These are phyloP conservation scores for Mastigias papua DNA, from an alignment of 30 jellyfish, hydroid and myxozoan genomes.

Conservation along the genomic window DNA sequence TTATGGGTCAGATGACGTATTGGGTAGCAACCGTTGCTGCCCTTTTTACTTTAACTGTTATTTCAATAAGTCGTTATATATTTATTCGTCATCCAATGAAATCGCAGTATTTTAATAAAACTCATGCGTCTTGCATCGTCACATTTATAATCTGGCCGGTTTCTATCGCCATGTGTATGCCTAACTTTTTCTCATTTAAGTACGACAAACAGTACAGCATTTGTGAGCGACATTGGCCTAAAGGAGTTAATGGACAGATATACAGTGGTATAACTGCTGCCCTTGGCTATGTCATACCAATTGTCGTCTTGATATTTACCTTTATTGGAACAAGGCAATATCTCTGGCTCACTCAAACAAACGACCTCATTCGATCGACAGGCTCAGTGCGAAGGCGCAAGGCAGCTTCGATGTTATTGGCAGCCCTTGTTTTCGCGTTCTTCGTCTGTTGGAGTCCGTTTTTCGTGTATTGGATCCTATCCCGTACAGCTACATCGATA, in stretches of 20 bases:
- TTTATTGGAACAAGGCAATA: slow-evolving; percentile 44
- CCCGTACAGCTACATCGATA: slow-evolving; percentile 66
- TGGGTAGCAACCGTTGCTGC: slow-evolving; percentile 85
- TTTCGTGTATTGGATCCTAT: slow-evolving; percentile 75
- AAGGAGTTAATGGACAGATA: slow-evolving; percentile 46
- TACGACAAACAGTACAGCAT: slow-evolving; percentile 48
- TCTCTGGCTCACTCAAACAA: slow-evolving; percentile 29
- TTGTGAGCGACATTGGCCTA: slow-evolving; percentile 75
- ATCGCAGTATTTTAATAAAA: slow-evolving; percentile 63
- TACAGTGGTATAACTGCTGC: slow-evolving; percentile 39
- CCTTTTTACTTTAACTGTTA: slow-evolving; percentile 78
- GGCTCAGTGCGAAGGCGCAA: slow-evolving; percentile 54
- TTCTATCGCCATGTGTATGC: slow-evolving; percentile 34
- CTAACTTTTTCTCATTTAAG: slow-evolving; percentile 57
- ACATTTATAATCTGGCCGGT: slow-evolving; percentile 61
- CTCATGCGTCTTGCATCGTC: slow-evolving; percentile 46
- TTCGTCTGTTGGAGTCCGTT: slow-evolving; percentile 76
- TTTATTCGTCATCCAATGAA: slow-evolving; percentile 87
- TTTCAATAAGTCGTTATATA: slow-evolving; percentile 88
- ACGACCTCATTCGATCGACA: slow-evolving; percentile 5
- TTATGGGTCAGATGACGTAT: slow-evolving; percentile 87
- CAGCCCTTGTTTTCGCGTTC: slow-evolving; percentile 60
- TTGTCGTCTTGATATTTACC: slow-evolving; percentile 45
- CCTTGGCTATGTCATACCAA: slow-evolving; percentile 63
- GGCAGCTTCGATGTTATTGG: slow-evolving; percentile 58